Evolutionary conservation across 2,113 vertebrate genomes (phyloP), one percentile per base, ranked within the genome.

Genomic region (Podilymbus podiceps): DNA sequence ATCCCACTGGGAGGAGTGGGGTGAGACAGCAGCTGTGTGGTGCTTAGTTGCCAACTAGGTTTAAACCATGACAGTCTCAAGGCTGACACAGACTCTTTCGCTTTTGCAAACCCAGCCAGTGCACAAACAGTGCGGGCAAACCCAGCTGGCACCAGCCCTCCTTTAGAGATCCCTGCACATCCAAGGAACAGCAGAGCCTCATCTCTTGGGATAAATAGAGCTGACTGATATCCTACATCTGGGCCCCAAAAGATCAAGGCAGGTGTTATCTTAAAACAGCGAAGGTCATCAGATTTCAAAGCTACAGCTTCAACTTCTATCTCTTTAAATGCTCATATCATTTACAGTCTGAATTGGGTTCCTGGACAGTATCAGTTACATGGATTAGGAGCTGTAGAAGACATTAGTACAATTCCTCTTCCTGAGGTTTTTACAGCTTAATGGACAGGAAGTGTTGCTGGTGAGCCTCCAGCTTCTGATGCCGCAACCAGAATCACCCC

Each of bases 381-480:
- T 24, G 76, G 83, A 89, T 89, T 93, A 96, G 90, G 59, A 92
- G 88, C 89, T 85, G 74, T 76, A 91, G 67, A 96, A 83, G 86
- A 95, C 88, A 83, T 89, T 82, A 96, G 80, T 40, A 85, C 74
- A 88, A 66, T 68, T 96, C 63, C 38, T 94, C 83, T 96, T 96
- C 89, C 93, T 89, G 92, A 94, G 56, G 73, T 93, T 94, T 95
- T 87, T 89, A 63, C 78, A 92, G 75, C 86, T 92, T 93, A 97
- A 96, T 93, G 93, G 95, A 78, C 80, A 97, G 94, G 92, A 96
- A 96, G 89, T 16, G 33, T 84, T 88, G 66, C 46, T 95, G 93
- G 85, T 92, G 82, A 92, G 79, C 55, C 60, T 94, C 85, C 77
- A 91, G 81, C 71, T 91, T 42, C 90, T 86, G 82, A 75, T 1